Conservation (phyloP, 2,113 vertebrate genomes). For the Pteronura brasiliensis region DNA sequence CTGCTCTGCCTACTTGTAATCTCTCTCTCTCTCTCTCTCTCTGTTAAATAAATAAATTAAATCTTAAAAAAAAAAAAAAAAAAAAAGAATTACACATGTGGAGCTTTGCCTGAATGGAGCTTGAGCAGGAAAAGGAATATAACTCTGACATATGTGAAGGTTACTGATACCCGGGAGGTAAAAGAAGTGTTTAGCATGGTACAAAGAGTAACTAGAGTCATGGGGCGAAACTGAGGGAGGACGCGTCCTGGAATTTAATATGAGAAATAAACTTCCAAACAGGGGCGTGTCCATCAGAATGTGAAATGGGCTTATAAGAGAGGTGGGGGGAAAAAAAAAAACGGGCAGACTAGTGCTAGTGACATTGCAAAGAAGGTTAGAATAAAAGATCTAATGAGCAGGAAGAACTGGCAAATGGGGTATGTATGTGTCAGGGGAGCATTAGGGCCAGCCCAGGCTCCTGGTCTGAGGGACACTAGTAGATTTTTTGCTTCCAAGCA, state of each 20-base stretch:
- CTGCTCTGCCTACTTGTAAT: too few species aligned
- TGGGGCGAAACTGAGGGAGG: constrained; percentile 13
- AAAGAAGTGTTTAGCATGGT: not conserved
- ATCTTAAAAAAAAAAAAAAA: too few species aligned
- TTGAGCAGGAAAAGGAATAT: not conserved
- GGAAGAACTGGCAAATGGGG: not conserved
- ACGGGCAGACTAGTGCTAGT: not conserved
- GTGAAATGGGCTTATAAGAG: constrained; percentile 37
- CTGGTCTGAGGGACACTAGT: rapidly evolving
- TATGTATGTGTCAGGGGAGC: not conserved
- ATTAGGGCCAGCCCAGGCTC: not conserved
- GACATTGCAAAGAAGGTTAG: not conserved
- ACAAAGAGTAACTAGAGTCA: not conserved
- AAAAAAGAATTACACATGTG: not conserved
- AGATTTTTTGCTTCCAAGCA: not conserved
- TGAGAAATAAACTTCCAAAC: constrained; percentile 24
- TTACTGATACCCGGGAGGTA: not conserved
- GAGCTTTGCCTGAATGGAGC: not conserved
- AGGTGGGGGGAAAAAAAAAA: not conserved
- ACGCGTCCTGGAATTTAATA: not conserved
- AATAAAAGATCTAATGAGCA: not conserved
- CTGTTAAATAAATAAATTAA: too few species aligned
- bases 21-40: too few species aligned
- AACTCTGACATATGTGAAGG: not conserved
- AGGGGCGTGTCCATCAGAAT: not conserved